Evolutionary conservation across 2,797 vertebrate genomes (phyloP), one percentile per base, ranked within the genome.

Genomic region (Gallinago solitaria): DNA sequence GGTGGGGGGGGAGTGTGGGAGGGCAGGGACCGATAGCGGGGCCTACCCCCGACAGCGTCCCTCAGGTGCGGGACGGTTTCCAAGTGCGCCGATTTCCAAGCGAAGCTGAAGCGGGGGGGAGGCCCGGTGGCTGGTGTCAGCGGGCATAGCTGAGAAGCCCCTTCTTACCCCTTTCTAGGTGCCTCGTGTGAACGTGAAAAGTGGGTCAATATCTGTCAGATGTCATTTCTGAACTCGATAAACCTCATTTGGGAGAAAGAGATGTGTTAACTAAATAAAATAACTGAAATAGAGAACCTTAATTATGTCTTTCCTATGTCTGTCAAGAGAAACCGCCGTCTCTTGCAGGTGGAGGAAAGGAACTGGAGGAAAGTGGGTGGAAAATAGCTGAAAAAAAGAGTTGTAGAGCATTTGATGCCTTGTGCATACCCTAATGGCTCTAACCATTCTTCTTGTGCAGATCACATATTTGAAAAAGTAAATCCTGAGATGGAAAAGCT

Each of bases 381-480:
- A 23, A 70, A 60, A 18, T 14, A 67, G 8, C 8, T 27, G 18
- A 20, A 20, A 57, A 56, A 1, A 45, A 21, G 8, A 11, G 14
- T 61, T 75, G 10, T 35, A 1, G 41, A 12, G 25, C 39, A 5
- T 53, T 27, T 32, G 21, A 5, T 59, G 35, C 24, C 25, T 21
- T 0, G 6, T 20, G 6, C 0, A 0, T 63, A 2, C 76, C 75
- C 14, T 93, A 7, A 79, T 13, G n/a, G 13, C 24, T 76, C 33
- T 83, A 53, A 54, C 43, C 4, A 0, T 91, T 91, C n/a, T 79
- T 68, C 56, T 70, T 56, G 96, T 97, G n/a, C 96, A 99, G 99
- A 99, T 98, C 98, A 99, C 76, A 99, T 99, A 94, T 99, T 99
- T 98, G 99, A 99, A 71, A 99, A 99, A 93, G 95, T 99, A 78